A percentile compares a stretch with the other conserved stretches of the same genome.
phyloP scores from a whole-genome alignment of 2,888 invertebrate species.

The Microplitis deprimator region DNA sequence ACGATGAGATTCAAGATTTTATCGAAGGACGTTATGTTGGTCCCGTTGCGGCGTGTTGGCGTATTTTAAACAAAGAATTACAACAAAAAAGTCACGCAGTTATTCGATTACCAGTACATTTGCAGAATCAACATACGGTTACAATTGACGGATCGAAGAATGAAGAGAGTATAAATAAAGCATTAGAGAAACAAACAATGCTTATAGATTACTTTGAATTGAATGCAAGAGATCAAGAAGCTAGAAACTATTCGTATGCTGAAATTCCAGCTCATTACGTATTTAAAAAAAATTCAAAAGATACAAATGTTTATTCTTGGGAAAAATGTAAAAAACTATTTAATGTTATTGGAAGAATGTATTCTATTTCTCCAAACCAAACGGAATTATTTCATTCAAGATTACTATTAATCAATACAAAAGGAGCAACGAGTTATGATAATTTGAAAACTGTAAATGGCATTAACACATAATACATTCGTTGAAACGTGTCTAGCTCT shows the following conservation, averaged over 20 bases:
- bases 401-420: not conserved
- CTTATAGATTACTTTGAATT: not conserved
- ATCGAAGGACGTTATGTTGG: slow-evolving; percentile 50
- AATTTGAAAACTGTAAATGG: slow-evolving; percentile 1
- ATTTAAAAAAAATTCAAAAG: not conserved
- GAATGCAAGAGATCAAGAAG: slow-evolving; percentile 2
- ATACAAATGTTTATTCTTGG: not conserved
- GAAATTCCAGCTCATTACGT: slow-evolving; percentile 22
- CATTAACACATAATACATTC: slow-evolving; percentile 44
- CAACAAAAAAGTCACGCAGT: slow-evolving; percentile 49
- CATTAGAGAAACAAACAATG: slow-evolving; percentile 13
- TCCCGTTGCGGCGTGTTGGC: slow-evolving; percentile 49
- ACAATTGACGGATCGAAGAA: slow-evolving; percentile 27
- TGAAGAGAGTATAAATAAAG: slow-evolving; percentile 20
- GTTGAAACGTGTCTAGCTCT: slow-evolving; percentile 49
- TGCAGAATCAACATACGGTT: slow-evolving; percentile 46
- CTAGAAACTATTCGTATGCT: slow-evolving; percentile 3
- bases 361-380: slow-evolving; percentile 5
- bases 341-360: slow-evolving; percentile 2
- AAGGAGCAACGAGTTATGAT: slow-evolving; percentile 11
- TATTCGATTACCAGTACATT: slow-evolving; percentile 44
- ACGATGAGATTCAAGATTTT: slow-evolving; percentile 50
- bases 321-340: not conserved
- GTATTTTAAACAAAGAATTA: slow-evolving; percentile 48
- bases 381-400: slow-evolving; percentile 11